Evolutionary conservation across 2,113 vertebrate genomes (phyloP).

Genomic region (Galeopterus variegatus): DNA sequence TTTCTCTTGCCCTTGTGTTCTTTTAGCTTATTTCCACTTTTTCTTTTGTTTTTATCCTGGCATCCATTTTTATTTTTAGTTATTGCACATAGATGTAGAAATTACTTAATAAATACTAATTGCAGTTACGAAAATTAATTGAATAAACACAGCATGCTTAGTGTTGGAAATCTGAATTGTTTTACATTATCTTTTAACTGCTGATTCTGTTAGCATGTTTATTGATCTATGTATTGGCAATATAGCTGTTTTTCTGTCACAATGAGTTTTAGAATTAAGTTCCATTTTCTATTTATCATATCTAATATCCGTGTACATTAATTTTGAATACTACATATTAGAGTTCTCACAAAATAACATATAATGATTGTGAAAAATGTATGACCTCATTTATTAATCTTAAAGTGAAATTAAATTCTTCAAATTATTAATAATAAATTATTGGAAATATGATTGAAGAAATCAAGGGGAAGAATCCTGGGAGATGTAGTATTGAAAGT

Average conservation of each 20-base stretch:
- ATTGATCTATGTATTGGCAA: background rate
- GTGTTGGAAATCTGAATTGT: background rate
- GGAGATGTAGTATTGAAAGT: background rate
- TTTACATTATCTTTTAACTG: constrained; percentile 40
- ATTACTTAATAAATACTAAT: background rate
- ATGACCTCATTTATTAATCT: background rate
- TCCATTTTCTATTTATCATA: background rate
- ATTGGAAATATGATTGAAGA: constrained; percentile 3
- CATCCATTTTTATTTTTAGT: background rate
- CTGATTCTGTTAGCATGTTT: background rate
- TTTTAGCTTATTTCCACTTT: constrained; percentile 6
- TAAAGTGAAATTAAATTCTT: constrained; percentile 52
- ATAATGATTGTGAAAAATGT: constrained; percentile 14
- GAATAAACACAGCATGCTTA: background rate
- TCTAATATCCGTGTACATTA: background rate
- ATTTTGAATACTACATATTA: constrained; percentile 41
- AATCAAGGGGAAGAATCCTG: background rate
- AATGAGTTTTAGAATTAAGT: background rate
- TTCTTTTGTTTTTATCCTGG: constrained; percentile 16
- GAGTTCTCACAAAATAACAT: background rate
- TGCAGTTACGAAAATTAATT: constrained; percentile 6
- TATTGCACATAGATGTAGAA: background rate
- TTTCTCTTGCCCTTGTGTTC: background rate
- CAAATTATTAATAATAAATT: background rate
- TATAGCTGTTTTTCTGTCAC: background rate